phyloP scores from a whole-genome alignment of 2,797 vertebrate genomes.

The Pangasius larnaudii region DNA sequence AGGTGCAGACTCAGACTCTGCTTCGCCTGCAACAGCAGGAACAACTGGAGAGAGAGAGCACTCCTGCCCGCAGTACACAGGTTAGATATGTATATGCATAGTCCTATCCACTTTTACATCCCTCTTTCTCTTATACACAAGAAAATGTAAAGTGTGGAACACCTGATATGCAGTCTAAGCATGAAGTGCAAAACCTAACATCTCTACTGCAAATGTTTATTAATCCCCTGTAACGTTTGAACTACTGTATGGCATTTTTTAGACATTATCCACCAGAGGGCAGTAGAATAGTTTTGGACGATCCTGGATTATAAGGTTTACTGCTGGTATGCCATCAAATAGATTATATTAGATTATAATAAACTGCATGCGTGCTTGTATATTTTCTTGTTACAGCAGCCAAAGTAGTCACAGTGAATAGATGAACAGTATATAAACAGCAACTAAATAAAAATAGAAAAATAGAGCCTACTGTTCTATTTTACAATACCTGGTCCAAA shows the following conservation, averaged over 20 bases:
- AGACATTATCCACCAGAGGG: constrained; percentile 52
- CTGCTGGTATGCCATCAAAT: background rate
- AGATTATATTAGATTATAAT: too few relatives aligned
- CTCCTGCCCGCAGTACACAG: constrained; percentile 85
- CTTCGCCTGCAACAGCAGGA: constrained; percentile 78
- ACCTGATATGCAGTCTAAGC: background rate
- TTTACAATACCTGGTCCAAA: background rate
- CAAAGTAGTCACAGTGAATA: background rate
- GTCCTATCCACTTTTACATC: background rate
- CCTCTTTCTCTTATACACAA: background rate
- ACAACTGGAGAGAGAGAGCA: constrained; percentile 83
- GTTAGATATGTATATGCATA: constrained; percentile 66
- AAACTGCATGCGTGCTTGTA: background rate
- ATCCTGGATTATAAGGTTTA: background rate
- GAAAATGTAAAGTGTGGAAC: background rate
- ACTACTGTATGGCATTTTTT: background rate
- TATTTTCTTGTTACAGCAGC: background rate
- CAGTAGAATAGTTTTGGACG: background rate
- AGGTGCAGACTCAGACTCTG: constrained; percentile 84
- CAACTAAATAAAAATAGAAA: background rate
- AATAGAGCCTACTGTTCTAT: background rate
- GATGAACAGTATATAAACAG: background rate
- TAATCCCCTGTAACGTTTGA: background rate
- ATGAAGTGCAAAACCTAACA: background rate
- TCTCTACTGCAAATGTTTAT: background rate